Conservation (phyloP, 2,888 invertebrate genomes). For the Plagodis dolabraria region DNA sequence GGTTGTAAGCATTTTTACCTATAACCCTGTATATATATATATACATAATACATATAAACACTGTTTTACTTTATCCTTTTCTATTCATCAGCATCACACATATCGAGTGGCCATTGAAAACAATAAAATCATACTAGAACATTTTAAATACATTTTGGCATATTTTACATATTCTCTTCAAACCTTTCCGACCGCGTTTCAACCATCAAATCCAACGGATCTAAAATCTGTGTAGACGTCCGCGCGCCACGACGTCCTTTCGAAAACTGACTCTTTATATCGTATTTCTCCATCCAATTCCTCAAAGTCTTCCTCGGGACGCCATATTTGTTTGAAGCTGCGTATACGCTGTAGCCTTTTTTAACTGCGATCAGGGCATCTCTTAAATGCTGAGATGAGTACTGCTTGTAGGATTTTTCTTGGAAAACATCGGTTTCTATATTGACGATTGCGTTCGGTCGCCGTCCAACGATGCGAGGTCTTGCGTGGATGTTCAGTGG, state of each 20-base stretch:
- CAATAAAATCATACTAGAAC: no score
- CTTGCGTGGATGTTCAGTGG: constrained; percentile 76
- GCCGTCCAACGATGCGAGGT: constrained; percentile 71
- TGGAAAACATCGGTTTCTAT: constrained; percentile 80
- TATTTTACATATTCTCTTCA: constrained; percentile 49
- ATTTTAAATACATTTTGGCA: no score
- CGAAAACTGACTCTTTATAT: constrained; percentile 82
- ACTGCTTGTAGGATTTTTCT: constrained; percentile 81
- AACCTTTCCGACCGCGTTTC: constrained; percentile 65
- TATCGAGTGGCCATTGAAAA: no score
- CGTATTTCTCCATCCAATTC: constrained; percentile 85
- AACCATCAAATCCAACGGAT: constrained; percentile 70
- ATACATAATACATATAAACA: no score
- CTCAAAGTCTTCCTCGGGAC: constrained; percentile 83
- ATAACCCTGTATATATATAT: no score
- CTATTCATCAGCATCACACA: no score
- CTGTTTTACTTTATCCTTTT: no score
- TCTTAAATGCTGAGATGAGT: constrained; percentile 78
- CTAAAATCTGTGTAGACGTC: constrained; percentile 61
- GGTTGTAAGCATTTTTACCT: no score
- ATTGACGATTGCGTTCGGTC: constrained; percentile 76
- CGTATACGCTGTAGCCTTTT: constrained; percentile 82
- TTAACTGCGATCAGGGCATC: constrained; percentile 81
- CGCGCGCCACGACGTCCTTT: constrained; percentile 75
- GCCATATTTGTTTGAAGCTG: constrained; percentile 83